A percentile compares a stretch with the other conserved stretches of the same genome.
phyloP scores from a whole-genome alignment of 2,113 vertebrate species.

The Strix uralensis region DNA sequence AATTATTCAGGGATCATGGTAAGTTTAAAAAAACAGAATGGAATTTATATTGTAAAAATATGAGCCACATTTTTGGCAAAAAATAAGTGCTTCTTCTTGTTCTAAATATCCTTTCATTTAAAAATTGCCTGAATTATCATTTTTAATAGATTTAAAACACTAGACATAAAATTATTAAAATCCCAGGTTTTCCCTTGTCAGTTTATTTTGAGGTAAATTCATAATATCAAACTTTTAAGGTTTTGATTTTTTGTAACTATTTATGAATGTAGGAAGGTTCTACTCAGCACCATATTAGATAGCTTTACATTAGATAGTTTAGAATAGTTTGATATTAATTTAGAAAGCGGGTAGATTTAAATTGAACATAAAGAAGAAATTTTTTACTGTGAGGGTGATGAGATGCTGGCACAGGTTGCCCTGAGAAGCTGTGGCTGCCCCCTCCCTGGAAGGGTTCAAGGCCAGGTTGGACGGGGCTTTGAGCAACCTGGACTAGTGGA shows the following conservation, averaged over 20 bases:
- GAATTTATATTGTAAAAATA: background rate
- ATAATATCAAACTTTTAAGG: background rate
- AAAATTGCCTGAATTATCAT: fast-evolving
- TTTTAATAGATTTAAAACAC: background rate
- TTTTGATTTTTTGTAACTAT: background rate
- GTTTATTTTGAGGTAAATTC: background rate
- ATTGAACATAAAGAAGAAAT: background rate
- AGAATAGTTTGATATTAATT: background rate
- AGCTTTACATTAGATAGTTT: background rate
- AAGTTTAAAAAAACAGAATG: background rate
- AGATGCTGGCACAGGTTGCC: background rate
- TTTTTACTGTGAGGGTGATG: background rate
- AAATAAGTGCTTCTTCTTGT: background rate
- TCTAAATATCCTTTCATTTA: background rate
- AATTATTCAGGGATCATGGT: background rate
- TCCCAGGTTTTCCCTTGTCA: background rate
- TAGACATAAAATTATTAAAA: background rate
- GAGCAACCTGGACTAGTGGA: no score
- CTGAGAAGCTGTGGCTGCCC: no score
- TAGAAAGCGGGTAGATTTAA: background rate
- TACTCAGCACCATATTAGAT: background rate
- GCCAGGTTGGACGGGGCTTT: background rate
- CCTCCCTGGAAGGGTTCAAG: no score
- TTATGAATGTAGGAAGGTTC: background rate
- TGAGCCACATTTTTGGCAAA: background rate